Evolutionary conservation across 1,140 invertebrate species (phyloP), one percentile per base, ranked within the genome.

Genomic region (Trichogramma pretiosum): DNA sequence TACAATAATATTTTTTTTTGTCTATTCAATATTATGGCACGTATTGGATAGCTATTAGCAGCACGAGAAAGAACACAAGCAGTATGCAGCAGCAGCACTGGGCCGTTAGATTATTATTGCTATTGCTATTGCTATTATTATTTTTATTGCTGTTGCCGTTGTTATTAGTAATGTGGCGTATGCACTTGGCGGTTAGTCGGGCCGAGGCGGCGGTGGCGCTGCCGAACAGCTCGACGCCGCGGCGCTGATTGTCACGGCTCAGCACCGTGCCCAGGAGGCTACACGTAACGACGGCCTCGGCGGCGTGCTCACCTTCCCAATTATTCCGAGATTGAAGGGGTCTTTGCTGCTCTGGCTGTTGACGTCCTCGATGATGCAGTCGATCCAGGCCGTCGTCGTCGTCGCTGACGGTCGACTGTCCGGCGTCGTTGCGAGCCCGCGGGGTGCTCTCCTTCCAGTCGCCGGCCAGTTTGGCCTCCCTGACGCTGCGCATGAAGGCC

Each of bases 111-210:
- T 55, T 46, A 52, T n/a, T n/a, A n/a, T n/a, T n/a, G n/a, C n/a
- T n/a, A n/a, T n/a, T n/a, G n/a, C n/a, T n/a, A n/a, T n/a, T n/a
- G n/a, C n/a, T n/a, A n/a, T n/a, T n/a, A n/a, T n/a, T n/a, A n/a
- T n/a, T n/a, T n/a, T n/a, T n/a, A n/a, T n/a, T n/a, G n/a, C n/a
- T n/a, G n/a, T n/a, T n/a, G n/a, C n/a, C n/a, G n/a, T n/a, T n/a
- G n/a, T n/a, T n/a, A n/a, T 61, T 61, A 59, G 56, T 59, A 52
- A 52, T 41, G 48, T 54, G 55, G 53, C 53, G 55, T 46, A 58
- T 47, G 49, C 56, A 55, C 49, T 53, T 54, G 43, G 55, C 42
- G 43, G 54, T 48, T 55, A 56, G 48, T 51, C 42, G 34, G 46
- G 22, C 50, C 50, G 47, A 41, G 23, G 54, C 48, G 50, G 51